A percentile compares a stretch with the other conserved stretches of the same genome.
Conservation (phyloP, 2,113 vertebrate genomes). For the Heterotis niloticus region DNA sequence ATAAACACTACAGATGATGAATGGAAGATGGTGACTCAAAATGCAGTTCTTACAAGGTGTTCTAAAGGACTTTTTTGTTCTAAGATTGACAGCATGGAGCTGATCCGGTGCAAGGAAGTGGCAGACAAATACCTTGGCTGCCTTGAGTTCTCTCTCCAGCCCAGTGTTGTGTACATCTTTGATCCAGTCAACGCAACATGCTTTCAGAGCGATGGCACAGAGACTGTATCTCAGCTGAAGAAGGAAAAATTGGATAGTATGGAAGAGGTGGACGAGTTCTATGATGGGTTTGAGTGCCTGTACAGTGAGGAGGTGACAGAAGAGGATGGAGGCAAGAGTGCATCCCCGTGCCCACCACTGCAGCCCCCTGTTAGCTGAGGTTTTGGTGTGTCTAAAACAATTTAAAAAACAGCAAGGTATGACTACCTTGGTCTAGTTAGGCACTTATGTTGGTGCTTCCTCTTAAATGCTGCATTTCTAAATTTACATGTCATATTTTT, state of each 20-base stretch:
- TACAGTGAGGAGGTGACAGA: slow-evolving; percentile 48
- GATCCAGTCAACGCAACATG: slow-evolving; percentile 35
- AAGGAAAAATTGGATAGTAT: neutral
- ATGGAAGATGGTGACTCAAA: neutral
- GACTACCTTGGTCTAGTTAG: neutral
- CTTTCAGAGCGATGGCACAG: slow-evolving; percentile 22
- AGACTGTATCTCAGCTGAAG: neutral
- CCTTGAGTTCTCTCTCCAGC: slow-evolving; percentile 48
- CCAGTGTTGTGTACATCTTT: slow-evolving; percentile 58
- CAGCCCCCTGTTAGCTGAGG: slow-evolving; percentile 48
- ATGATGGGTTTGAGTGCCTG: slow-evolving; percentile 59
- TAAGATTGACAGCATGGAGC: slow-evolving; percentile 56
- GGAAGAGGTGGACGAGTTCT: slow-evolving; percentile 56
- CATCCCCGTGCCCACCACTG: slow-evolving; percentile 52
- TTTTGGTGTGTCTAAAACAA: no score
- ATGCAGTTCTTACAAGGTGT: neutral
- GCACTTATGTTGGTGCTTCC: neutral
- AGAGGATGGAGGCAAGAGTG: neutral
- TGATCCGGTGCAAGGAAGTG: slow-evolving; percentile 65
- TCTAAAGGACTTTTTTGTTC: neutral
- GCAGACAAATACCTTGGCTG: slow-evolving; percentile 57
- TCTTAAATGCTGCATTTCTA: neutral
- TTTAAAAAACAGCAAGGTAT: neutral
- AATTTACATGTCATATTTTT: neutral
- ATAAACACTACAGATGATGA: neutral